Evolutionary conservation across 2,888 invertebrate genomes (phyloP).

Genomic region (Amphipoea lucens): DNA sequence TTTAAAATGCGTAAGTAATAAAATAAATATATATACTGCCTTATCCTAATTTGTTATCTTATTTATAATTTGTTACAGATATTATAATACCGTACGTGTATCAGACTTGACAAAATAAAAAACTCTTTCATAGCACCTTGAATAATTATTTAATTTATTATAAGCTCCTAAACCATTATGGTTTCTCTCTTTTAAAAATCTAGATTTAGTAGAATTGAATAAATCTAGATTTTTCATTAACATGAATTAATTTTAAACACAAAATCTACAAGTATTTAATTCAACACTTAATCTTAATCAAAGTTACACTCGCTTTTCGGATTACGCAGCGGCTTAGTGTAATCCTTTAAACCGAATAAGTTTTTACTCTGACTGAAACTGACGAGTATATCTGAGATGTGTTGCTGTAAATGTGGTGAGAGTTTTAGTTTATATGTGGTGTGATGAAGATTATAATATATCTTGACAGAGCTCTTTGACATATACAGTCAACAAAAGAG

Average conservation of each 20-base stretch:
- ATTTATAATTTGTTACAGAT: too few species aligned
- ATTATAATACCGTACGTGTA: too few species aligned
- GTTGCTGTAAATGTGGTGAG: slow-evolving; percentile 55
- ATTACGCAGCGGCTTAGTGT: slow-evolving; percentile 44
- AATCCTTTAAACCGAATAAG: slow-evolving; percentile 48
- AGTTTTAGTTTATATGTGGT: slow-evolving; percentile 31
- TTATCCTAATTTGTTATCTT: too few species aligned
- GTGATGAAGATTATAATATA: slow-evolving; percentile 10
- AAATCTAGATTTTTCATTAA: too few species aligned
- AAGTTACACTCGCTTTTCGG: slow-evolving; percentile 32
- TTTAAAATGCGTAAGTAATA: too few species aligned
- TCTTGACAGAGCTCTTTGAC: neutral
- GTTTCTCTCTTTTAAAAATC: too few species aligned
- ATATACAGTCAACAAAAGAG: too few species aligned
- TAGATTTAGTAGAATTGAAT: too few species aligned
- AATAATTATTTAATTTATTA: too few species aligned
- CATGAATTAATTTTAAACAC: neutral
- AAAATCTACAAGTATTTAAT: slow-evolving; percentile 22
- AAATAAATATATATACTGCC: too few species aligned
- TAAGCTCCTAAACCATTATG: neutral
- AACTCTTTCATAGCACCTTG: too few species aligned
- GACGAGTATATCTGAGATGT: slow-evolving; percentile 24
- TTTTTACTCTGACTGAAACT: slow-evolving; percentile 29
- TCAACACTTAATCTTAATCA: slow-evolving; percentile 7
- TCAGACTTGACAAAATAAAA: too few species aligned